A percentile compares a stretch with the other conserved stretches of the same genome.
Evolutionary conservation across 2,797 vertebrate genomes (phyloP).

Genomic region (Tenualosa thibaudeaui): DNA sequence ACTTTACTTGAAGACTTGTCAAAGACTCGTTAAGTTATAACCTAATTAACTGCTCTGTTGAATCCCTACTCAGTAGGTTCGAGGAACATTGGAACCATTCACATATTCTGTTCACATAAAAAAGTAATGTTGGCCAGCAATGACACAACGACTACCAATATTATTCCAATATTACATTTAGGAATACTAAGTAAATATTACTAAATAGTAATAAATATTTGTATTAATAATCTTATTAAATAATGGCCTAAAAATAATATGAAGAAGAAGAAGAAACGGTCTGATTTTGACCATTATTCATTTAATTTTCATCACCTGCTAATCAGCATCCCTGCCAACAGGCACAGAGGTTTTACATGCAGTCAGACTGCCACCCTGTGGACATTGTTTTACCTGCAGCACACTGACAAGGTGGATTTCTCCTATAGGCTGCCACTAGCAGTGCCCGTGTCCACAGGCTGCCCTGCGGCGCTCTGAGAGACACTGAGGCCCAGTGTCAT

Average conservation of each 20-base stretch:
- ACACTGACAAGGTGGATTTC: background rate
- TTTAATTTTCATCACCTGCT: background rate
- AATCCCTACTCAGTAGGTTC: background rate
- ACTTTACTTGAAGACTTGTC: background rate
- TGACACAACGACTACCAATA: too few species aligned
- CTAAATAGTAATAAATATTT: too few species aligned
- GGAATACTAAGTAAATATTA: too few species aligned
- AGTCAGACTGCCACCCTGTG: conserved; percentile 67
- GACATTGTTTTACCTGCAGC: background rate
- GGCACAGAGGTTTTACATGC: conserved; percentile 26
- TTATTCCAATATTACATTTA: too few species aligned
- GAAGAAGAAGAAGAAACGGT: too few species aligned
- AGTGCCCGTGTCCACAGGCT: background rate
- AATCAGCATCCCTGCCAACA: background rate
- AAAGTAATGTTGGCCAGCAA: too few species aligned
- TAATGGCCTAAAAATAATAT: too few species aligned
- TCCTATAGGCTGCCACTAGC: background rate
- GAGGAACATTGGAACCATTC: background rate
- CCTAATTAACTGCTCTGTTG: background rate
- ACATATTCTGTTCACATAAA: too few species aligned
- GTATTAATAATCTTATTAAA: too few species aligned
- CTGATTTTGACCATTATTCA: background rate
- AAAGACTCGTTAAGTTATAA: background rate
- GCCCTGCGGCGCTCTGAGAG: background rate
- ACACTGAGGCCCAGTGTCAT: conserved; percentile 40